Conservation (phyloP, 1,140 invertebrate species). For the Rhagoletis pomonella region DNA sequence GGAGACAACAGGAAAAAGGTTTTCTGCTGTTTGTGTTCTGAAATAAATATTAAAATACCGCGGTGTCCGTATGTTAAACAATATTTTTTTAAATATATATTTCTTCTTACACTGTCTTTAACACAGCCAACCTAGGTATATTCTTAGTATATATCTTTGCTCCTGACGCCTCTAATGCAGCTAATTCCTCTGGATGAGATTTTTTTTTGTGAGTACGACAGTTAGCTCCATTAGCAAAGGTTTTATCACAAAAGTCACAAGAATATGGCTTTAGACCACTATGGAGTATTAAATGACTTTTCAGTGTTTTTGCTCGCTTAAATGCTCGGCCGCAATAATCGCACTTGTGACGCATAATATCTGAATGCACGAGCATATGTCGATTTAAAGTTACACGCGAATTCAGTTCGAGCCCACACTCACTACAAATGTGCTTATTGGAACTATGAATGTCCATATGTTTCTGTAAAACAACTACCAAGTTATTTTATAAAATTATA, state of each 20-base stretch:
- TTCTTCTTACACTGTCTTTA: constrained; percentile 65
- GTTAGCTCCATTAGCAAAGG: constrained; percentile 73
- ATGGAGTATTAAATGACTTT: constrained; percentile 69
- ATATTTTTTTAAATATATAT: too few relatives aligned
- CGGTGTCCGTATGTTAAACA: too few relatives aligned
- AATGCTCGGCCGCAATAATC: constrained; percentile 61
- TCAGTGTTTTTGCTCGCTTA: constrained; percentile 65
- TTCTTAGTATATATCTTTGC: too few relatives aligned
- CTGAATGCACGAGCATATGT: constrained; percentile 75
- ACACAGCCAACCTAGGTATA: constrained; percentile 67
- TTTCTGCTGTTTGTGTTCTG: constrained; percentile 58
- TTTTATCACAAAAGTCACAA: constrained; percentile 72
- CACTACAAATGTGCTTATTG: constrained; percentile 75
- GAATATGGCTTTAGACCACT: constrained; percentile 71
- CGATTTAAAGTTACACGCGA: constrained; percentile 75
- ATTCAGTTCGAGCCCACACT: constrained; percentile 75
- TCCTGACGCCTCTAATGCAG: too few relatives aligned
- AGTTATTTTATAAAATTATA: too few relatives aligned
- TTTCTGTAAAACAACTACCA: constrained; percentile 29
- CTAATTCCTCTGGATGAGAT: constrained; percentile 70
- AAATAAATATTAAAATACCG: background rate
- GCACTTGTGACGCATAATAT: constrained; percentile 74
- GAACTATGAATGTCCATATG: constrained; percentile 75
- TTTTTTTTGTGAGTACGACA: constrained; percentile 73
- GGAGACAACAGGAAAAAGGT: constrained; percentile 67